Evolutionary conservation across 2,797 vertebrate genomes (phyloP).

Genomic region (Euthynnus affinis): DNA sequence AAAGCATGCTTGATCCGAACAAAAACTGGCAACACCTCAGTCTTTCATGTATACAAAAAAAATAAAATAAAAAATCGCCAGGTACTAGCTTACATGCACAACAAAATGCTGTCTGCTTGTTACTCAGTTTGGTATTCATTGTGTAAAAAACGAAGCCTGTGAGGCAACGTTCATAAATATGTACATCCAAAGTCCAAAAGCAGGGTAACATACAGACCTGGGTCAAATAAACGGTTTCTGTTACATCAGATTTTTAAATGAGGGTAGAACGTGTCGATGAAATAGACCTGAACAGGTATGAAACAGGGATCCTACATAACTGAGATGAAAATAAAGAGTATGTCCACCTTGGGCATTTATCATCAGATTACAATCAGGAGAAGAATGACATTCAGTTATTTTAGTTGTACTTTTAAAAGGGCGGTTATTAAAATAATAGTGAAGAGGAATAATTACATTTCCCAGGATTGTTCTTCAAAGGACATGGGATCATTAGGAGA

Average conservation of each 20-base stretch:
- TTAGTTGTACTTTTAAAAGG: conserved; percentile 48
- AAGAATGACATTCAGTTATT: conserved; percentile 70
- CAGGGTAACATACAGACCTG: conserved; percentile 24
- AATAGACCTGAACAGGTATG: neutral
- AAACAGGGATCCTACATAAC: neutral
- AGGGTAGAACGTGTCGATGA: neutral
- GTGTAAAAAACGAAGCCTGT: conserved; percentile 17
- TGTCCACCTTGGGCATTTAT: conserved; percentile 22
- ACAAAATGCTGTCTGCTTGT: conserved; percentile 48
- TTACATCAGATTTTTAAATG: neutral
- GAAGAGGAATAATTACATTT: neutral
- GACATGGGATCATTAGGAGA: conserved; percentile 55
- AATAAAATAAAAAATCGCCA: too few relatives aligned
- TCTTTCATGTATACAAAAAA: conserved; percentile 29
- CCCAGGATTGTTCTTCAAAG: conserved; percentile 1
- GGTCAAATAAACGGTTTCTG: neutral
- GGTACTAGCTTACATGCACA: conserved; percentile 58
- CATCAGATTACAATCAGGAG: conserved; percentile 70
- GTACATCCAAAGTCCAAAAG: conserved; percentile 64
- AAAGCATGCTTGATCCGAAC: conserved; percentile 53
- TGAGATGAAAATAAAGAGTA: neutral
- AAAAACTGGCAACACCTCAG: conserved; percentile 34
- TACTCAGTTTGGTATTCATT: conserved; percentile 15
- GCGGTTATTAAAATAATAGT: conserved; percentile 20
- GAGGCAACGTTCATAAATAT: conserved; percentile 47